Base-by-base conservation (phyloP, 2,888 invertebrate genomes). In the Myathropa florea region DNA sequence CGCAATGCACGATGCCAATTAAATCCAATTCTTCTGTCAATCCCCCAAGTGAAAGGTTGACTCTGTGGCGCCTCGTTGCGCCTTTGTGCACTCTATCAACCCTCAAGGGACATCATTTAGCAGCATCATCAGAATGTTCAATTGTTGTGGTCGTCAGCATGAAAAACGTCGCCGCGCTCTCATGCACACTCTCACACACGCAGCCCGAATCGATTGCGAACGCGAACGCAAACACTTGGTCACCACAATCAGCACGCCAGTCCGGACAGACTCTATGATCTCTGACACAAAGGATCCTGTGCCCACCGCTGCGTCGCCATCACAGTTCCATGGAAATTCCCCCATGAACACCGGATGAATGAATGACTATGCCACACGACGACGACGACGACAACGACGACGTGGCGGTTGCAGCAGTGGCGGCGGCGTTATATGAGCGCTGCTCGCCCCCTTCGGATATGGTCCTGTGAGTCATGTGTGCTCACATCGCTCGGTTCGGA, bases 71-170 rank as follows among this genome's bases (percentile, higher is more conserved):
- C 86, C 86, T 79, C 14, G 65, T 75, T 75, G 46, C 60, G 55
- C 67, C 57, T 83, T 86, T 83, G 83, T 83, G 23, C 71, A 73
- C 36, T 83, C 86, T 60, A 86, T 86, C 83, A 83, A 79, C 83
- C 86, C 86, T 79, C 86, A 75, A 83, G 86, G 86, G 86, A 86
- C 86, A 86, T 86, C 68, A 86, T 86, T 86, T 83, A 86, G 86
- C 82, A 77, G 77, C 78, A 79, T 78, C 82, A 82, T 82, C 77
- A 68, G 77, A 78, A 81, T 70, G 77, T 82, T 68, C 77, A 82
- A 76, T 73, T 57, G 46, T 72, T 28, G 68, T 71, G 21, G 70
- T 73, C 72, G 72, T 68, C 75, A 71, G 77, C 73, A 78, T 73
- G 76, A 57, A 81, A 76, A 80, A 76, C 76, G 60, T 81, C n/a